Base-by-base conservation (phyloP, 2,113 vertebrate genomes). In the Carettochelys insculpta region DNA sequence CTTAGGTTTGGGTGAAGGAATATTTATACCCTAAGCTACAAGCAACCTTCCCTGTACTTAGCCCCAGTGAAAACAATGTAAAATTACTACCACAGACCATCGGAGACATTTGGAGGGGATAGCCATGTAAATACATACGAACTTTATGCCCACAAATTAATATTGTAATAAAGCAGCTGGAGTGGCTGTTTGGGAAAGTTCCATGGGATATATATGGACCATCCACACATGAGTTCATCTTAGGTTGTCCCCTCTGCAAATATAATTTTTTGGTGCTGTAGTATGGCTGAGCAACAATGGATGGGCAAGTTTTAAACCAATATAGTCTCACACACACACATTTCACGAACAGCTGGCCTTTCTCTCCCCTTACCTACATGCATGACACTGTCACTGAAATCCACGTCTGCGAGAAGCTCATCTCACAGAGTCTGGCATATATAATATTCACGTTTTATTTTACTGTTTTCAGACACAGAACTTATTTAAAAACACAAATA, bases 71-170 rank as follows among this genome's bases (percentile, higher is more conserved):
- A 88, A 90, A 50, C 1, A 24, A 19, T 34, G 31, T 61, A 61
- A 61, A 61, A 12, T 61, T 34, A 61, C 19, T 45, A n/a, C 8
- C 0, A 0, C 50, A 87, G 8, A 31, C 68, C 2, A 1, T n/a
- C 12, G n/a, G 11, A 77, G 11, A 58, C 50, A 73, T 41, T 82
- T 17, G 27, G n/a, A 47, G 50, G 75, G 53, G 31, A 80, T 20
- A 77, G 25, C 38, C 0, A 1, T n/a, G 8, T 8, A 76, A 47
- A 48, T 17, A 3, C 5, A 10, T 34, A 50, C 52, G 11, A 88
- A 25, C 87, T 85, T 16, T 34, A 0, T 10, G 11, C 7, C 86
- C 27, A 52, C 47, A 34, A 68, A 25, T 77, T 27, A 56, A 45
- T 83, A 81, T 25, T 43, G 3, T 22, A 6, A 2, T 50, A 47